phyloP scores from a whole-genome alignment of 1,140 invertebrate species.

The Pararge aegeria region DNA sequence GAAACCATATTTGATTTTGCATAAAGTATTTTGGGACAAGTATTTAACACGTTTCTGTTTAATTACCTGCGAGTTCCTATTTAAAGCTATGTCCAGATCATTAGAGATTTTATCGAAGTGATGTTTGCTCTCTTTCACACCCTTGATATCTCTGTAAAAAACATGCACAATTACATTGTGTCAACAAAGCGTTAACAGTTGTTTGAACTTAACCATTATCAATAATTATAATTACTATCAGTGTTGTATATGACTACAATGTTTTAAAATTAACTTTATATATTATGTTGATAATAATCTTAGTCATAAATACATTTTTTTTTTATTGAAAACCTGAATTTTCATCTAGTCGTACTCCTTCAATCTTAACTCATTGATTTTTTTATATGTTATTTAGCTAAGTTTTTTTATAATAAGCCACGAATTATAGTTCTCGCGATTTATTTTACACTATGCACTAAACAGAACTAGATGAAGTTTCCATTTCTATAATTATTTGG shows the following conservation, averaged over 20 bases:
- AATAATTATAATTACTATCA: neutral
- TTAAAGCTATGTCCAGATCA: constrained; percentile 92
- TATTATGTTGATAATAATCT: neutral
- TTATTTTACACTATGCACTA: too few species aligned
- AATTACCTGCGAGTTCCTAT: constrained; percentile 88
- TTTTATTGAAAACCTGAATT: too few species aligned
- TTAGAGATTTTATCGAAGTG: constrained; percentile 96
- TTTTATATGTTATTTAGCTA: too few species aligned
- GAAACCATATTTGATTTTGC: too few species aligned
- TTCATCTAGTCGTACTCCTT: too few species aligned
- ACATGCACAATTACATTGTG: constrained; percentile 6
- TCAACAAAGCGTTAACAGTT: neutral
- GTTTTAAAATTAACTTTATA: neutral
- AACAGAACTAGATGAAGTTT: too few species aligned
- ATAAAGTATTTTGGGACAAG: neutral
- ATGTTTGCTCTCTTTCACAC: constrained; percentile 93
- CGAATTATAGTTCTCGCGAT: too few species aligned
- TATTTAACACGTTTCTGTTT: neutral
- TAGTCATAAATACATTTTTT: too few species aligned
- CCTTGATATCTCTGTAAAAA: constrained; percentile 88
- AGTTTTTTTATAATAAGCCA: too few species aligned
- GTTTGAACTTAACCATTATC: neutral
- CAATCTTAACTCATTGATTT: too few species aligned
- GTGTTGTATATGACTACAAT: constrained; percentile 7
- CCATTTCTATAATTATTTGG: too few species aligned